Base-by-base conservation (phyloP, 2,113 vertebrate species). In the Noturus placidus region DNA sequence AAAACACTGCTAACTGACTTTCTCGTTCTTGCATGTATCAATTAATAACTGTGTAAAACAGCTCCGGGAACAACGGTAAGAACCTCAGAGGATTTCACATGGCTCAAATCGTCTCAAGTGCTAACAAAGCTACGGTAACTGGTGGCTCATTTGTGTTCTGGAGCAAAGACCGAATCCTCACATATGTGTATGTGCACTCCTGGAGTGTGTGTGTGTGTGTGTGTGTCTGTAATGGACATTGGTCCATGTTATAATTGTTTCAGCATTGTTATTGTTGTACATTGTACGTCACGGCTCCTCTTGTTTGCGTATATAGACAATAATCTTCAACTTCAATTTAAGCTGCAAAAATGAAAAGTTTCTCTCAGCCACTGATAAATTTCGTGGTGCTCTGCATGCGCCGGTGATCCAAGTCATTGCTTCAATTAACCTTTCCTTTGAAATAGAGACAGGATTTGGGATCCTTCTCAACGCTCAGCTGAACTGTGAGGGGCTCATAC, bases 401-500 rank as follows among this genome's bases (percentile, higher is more conserved):
- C 69, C 35, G 9, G 20, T 38, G 52, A 74, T 57, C 69, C 54
- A 15, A 77, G 35, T 5, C 54, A 33, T 25, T 35, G 57, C 46
- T 30, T 30, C 59, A 79, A 67, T 52, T 50, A 79, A 79, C 59
- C 74, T 78, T 77, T 85, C 35, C 70, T 85, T n/a, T 33, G 57
- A 52, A 78, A 86, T 30, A 56, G 22, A 52, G 57, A 42, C 70
- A n/a, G n/a, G 83, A 54, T 25, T 35, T 15, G 27, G 38, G 84
- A 17, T 46, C 33, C 19, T 72, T 38, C 35, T 50, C 57, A 84
- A 72, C 8, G 17, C 65, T 20, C 5, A 30, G 35, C 52, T 77
- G 70, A 61, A 50, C 56, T 33, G 3, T 5, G 30, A 65, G 35
- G 8, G 13, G 56, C 54, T 30, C n/a, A 22, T 42, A 46, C 46